These are phyloP conservation scores for Agrochola litura DNA, from an alignment of 2,888 invertebrate genomes.

Conservation along the genomic window DNA sequence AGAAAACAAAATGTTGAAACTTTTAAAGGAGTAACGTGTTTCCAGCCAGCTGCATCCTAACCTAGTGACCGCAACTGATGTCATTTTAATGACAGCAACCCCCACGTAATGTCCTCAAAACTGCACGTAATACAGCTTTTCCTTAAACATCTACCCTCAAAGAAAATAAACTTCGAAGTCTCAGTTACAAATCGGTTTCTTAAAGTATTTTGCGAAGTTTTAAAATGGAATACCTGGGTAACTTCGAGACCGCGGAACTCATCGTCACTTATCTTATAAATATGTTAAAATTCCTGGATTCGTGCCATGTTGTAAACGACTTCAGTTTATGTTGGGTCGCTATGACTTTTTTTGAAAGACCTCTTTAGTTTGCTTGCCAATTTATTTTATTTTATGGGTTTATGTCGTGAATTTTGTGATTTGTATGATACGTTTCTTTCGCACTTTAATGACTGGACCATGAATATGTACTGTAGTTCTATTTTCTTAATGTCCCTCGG, in stretches of 20 bases:
- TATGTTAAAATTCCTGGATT: constrained; percentile 55
- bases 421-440: background rate
- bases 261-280: constrained; percentile 55
- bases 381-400: constrained; percentile 6
- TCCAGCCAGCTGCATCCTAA: constrained; percentile 17
- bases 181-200: constrained; percentile 49
- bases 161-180: constrained; percentile 37
- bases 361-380: constrained; percentile 27
- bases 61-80: constrained; percentile 26
- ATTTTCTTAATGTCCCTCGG: too few relatives aligned
- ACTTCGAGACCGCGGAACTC: constrained; percentile 21
- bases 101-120: constrained; percentile 2
- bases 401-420: background rate
- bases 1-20: background rate
- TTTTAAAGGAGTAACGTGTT: background rate
- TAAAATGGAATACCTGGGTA: constrained; percentile 37
- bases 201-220: constrained; percentile 45
- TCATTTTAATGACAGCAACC: constrained; percentile 38
- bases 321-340: constrained; percentile 3
- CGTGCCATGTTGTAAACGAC: constrained; percentile 43
- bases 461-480: too few relatives aligned
- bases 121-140: constrained; percentile 10
- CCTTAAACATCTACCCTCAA: constrained; percentile 14
- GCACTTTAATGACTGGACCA: background rate
- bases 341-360: constrained; percentile 11